Percentiles rank a stretch among this genome's conserved stretches.
Evolutionary conservation across 2,113 vertebrate species (phyloP).

Genomic region (Pollachius pollachius): DNA sequence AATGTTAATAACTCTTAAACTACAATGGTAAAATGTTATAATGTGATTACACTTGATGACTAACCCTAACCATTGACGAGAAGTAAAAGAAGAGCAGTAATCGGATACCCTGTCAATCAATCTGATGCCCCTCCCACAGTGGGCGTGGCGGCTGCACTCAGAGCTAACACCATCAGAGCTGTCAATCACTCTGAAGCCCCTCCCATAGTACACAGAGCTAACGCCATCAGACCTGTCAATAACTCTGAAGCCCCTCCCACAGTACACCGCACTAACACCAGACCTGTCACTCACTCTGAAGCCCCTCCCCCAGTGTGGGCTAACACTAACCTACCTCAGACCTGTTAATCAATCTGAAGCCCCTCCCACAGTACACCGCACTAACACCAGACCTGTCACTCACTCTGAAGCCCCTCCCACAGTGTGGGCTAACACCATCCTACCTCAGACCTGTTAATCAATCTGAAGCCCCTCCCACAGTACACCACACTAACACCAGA

Average conservation of each 20-base stretch:
- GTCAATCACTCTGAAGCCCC: constrained; percentile 38
- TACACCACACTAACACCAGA: too few relatives aligned
- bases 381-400: constrained; percentile 14
- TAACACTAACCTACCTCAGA: too few relatives aligned
- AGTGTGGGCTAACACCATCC: too few relatives aligned
- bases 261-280: too few relatives aligned
- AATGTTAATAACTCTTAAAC: too few relatives aligned
- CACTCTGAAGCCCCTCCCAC: constrained; percentile 32
- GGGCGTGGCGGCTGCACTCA: not conserved
- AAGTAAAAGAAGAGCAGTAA: not conserved
- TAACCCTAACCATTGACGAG: constrained; percentile 25
- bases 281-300: constrained; percentile 33
- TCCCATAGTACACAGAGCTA: too few relatives aligned
- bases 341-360: constrained; percentile 14
- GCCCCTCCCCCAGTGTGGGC: too few relatives aligned
- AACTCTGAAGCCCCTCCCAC: not conserved
- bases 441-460: constrained; percentile 28
- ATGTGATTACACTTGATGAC: constrained; percentile 13
- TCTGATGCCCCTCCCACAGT: constrained; percentile 26
- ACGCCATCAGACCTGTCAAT: too few relatives aligned
- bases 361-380: too few relatives aligned
- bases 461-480: not conserved
- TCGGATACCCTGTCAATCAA: constrained; percentile 17
- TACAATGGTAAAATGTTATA: constrained; percentile 18
- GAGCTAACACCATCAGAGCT: too few relatives aligned